phyloP scores from a whole-genome alignment of 2,888 invertebrate genomes.

The Athrips mouffetella region DNA sequence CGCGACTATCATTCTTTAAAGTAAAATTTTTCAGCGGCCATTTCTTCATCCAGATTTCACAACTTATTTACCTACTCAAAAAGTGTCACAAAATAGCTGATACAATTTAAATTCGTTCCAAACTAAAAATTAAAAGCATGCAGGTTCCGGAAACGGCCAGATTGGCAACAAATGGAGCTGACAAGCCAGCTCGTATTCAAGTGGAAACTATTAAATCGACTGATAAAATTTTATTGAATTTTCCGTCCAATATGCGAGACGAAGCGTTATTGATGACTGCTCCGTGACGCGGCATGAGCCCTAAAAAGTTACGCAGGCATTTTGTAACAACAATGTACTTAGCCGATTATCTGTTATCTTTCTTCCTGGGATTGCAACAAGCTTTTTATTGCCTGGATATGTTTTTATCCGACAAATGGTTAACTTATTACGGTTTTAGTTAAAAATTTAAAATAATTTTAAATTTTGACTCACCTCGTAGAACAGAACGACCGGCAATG shows the following conservation, averaged over 20 bases:
- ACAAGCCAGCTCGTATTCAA: slow-evolving; percentile 35
- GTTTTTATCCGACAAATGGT: neutral
- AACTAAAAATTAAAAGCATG: slow-evolving; percentile 3
- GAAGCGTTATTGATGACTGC: slow-evolving; percentile 62
- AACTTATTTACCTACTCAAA: slow-evolving; percentile 23
- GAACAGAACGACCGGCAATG: too few species aligned
- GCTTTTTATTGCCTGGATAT: too few species aligned
- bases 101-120: slow-evolving; percentile 5
- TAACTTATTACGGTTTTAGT: neutral
- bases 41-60: too few species aligned
- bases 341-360: too few species aligned
- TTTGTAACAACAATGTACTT: neutral
- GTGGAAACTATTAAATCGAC: slow-evolving; percentile 56
- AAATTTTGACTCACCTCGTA: too few species aligned
- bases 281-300: slow-evolving; percentile 50
- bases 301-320: neutral
- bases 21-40: too few species aligned
- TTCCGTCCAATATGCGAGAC: slow-evolving; percentile 62
- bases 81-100: slow-evolving; percentile 34
- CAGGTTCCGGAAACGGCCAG: slow-evolving; percentile 23
- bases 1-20: too few species aligned
- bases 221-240: slow-evolving; percentile 72
- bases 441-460: neutral
- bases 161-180: slow-evolving; percentile 35
- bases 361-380: too few species aligned